Evolutionary conservation across 2,888 invertebrate species (phyloP), one percentile per base, ranked within the genome.

Genomic region (Flabesymbios commensalis): DNA sequence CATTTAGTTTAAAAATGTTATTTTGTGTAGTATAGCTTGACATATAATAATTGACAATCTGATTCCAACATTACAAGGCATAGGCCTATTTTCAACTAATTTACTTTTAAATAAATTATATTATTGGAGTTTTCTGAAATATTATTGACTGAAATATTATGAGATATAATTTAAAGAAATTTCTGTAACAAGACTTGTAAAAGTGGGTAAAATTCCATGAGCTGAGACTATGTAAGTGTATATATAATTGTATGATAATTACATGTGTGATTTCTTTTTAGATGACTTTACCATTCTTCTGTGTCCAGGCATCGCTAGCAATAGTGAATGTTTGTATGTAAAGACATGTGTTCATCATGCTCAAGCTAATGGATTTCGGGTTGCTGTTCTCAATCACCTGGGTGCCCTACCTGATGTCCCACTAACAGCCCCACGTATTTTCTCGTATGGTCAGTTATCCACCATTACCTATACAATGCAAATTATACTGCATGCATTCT

Each of bases 281-380:
- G 79, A 52, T n/a, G 75, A 77, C 57, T 75, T 71, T 59, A 78
- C 78, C 0, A 61, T 80, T 36, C 61, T 75, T 24, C 69, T 81
- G 24, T 79, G 79, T 64, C 80, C 80, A 5, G 95, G 95, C 64
- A 94, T 96, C 75, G 94, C 94, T 52, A 96, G 95, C 84, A 92
- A 92, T 48, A 94, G 94, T 48, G 95, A 96, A 84, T 93, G 92
- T 77, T 90, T 93, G 54, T 96, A 96, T 84, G 93, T 96, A 65
- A 87, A 94, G 65, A 94, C 94, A 3, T 93, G 93, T 83, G 94
- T 95, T 10, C 91, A 93, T 78, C 90, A 93, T 83, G 93, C 93
- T 17, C 93, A 94, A 81, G 90, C 90, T 72, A 90, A 92, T 79
- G 95, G 95, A 1, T 95, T 92, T 84, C 86, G 94, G 93, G 94